phyloP scores from a whole-genome alignment of 1,140 invertebrate species.

The Drosophila repletoides region DNA sequence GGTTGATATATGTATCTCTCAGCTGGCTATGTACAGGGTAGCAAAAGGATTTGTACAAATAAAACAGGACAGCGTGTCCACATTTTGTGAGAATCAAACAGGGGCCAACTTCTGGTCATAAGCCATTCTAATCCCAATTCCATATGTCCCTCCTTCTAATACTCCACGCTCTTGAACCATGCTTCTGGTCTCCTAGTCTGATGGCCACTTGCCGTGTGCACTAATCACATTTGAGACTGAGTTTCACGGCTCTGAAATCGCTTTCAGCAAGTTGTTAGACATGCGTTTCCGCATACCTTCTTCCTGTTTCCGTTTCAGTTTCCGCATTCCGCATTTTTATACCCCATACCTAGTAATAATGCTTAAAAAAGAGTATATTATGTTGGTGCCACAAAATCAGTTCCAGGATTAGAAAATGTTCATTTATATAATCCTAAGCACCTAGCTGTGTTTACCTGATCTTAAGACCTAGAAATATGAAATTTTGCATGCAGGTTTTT shows the following conservation, averaged over 20 bases:
- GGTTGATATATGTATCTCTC: too few relatives aligned
- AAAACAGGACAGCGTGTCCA: conserved; percentile 56
- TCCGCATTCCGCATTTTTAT: conserved; percentile 57
- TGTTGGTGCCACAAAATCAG: too few relatives aligned
- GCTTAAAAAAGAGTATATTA: too few relatives aligned
- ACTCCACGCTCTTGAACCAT: neutral
- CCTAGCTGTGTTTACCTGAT: too few relatives aligned
- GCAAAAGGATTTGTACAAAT: conserved; percentile 53
- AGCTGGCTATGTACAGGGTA: conserved; percentile 17
- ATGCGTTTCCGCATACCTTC: conserved; percentile 71
- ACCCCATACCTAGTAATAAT: too few relatives aligned
- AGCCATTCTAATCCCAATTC: conserved; percentile 19
- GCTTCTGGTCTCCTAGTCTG: too few relatives aligned
- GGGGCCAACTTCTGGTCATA: conserved; percentile 5
- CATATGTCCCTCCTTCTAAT: neutral
- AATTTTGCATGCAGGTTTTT: too few relatives aligned
- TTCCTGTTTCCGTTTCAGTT: conserved; percentile 68
- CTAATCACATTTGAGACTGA: conserved; percentile 40
- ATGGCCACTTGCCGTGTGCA: conserved; percentile 38
- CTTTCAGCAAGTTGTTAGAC: conserved; percentile 74
- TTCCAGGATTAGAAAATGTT: too few relatives aligned
- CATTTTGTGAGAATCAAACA: conserved; percentile 2
- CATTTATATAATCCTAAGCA: too few relatives aligned
- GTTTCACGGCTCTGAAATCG: conserved; percentile 30
- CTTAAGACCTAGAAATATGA: too few relatives aligned